These are phyloP conservation scores for Platycheirus rosarum DNA, from an alignment of 2,888 invertebrate genomes.

Conservation along the genomic window DNA sequence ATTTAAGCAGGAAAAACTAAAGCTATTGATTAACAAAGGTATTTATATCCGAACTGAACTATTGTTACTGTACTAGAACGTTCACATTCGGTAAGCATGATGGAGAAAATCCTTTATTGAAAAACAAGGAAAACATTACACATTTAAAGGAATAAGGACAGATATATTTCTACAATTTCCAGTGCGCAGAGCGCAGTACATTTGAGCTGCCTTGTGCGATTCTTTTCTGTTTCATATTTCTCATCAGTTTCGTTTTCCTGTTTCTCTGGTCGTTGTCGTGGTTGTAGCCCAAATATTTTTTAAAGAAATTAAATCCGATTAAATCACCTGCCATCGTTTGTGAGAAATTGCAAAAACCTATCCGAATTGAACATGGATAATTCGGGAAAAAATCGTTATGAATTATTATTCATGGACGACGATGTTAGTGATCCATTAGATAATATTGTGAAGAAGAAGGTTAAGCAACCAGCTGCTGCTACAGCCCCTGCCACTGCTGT, in stretches of 20 bases:
- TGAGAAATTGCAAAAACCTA: constrained; percentile 43
- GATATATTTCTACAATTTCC: too few species aligned
- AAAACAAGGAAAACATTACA: too few species aligned
- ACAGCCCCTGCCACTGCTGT: constrained; percentile 73
- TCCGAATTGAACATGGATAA: constrained; percentile 79
- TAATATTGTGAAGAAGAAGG: constrained; percentile 81
- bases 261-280: constrained; percentile 54
- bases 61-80: too few species aligned
- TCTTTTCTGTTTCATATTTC: background rate
- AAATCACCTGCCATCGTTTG: constrained; percentile 66
- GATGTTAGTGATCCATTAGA: constrained; percentile 82
- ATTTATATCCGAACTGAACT: too few species aligned
- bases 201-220: too few species aligned
- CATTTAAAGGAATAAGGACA: too few species aligned
- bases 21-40: too few species aligned
- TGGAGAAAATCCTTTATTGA: too few species aligned
- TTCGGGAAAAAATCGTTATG: constrained; percentile 82
- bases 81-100: too few species aligned
- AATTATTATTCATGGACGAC: constrained; percentile 83
- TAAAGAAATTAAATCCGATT: constrained; percentile 58
- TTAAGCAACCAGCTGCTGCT: constrained; percentile 76
- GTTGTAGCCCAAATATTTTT: constrained; percentile 28
- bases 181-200: too few species aligned
- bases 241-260: constrained; percentile 70
- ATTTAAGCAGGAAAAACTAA: too few species aligned